Evolutionary conservation across 2,888 invertebrate genomes (phyloP), one percentile per base, ranked within the genome.

Genomic region (Baccha elongata): DNA sequence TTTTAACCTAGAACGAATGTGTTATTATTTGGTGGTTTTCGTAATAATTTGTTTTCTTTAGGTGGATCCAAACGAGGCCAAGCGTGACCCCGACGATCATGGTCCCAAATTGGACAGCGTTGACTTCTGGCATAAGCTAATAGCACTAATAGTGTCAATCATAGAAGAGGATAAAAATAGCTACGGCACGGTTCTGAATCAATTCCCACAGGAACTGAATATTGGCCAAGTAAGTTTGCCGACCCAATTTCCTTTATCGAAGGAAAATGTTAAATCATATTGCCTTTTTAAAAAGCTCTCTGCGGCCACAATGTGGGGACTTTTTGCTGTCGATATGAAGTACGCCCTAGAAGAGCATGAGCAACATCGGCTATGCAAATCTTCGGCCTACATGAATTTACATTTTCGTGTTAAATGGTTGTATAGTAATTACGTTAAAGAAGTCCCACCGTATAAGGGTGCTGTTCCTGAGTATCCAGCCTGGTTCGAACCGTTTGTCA

Each of bases 401-500:
- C 99, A 99, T 92, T 99, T 99, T 92, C 98, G 98, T 91, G 94
- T 99, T 42, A 99, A 99, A 93, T 98, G 99, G 97, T 92, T 99
- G 86, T 98, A 99, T 91, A 97, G 97, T 86, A 98, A 98, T 91
- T 99, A 99, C 91, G 98, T 99, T 46, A 96, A 96, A 90, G 98
- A 99, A 89, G 97, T 99, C 85, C 98, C 99, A 62, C 98, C 98
- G 23, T 98, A 98, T 91, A 98, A 98, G 90, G 97, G 97, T 73
- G 96, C 97, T 46, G 98, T 99, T 80, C 99, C 99, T 6, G 99
- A 99, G 90, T 99, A 99, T 91, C 99, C 99, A 1, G 97, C 98
- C 87, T 99, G 99, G 99, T 99, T 99, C 91, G 99, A 99, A 91
- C 99, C 99, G n/a, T 99, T 99, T 91, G 99, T 99, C 46, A 99